Conservation (phyloP, 2,113 vertebrate genomes). For the Syngnathus scovelli region DNA sequence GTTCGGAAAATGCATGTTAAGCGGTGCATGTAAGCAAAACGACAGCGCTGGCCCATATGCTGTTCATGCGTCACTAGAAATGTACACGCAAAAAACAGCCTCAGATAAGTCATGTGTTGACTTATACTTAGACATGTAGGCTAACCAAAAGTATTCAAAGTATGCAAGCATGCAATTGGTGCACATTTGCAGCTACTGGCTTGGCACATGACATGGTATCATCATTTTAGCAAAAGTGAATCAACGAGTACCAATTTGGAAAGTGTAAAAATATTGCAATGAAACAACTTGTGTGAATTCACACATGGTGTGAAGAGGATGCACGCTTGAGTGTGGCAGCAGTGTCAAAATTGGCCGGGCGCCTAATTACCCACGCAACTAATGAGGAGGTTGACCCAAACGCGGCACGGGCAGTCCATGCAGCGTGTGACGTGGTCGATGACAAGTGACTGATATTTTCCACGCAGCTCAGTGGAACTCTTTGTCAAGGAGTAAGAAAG, state of each 20-base stretch:
- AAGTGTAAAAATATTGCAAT: neutral
- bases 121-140: neutral
- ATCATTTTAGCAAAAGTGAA: neutral
- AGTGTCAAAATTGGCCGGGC: neutral
- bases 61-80: too few species aligned
- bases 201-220: neutral
- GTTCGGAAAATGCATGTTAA: too few species aligned
- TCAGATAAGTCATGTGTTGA: neutral
- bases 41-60: too few species aligned
- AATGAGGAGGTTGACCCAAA: neutral
- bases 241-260: neutral
- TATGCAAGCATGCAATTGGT: neutral
- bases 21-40: too few species aligned
- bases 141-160: neutral
- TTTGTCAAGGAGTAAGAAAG: neutral
- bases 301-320: neutral
- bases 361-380: neutral
- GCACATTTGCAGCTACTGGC: neutral
- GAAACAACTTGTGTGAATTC: neutral
- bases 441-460: slow-evolving; percentile 17
- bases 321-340: neutral
- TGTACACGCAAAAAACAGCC: too few species aligned
- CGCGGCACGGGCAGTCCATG: slow-evolving; percentile 1
- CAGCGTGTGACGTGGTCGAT: slow-evolving; percentile 15
- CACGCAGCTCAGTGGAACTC: neutral